These are phyloP conservation scores for Thymelicus lineola DNA, from an alignment of 2,888 invertebrate species.

Conservation along the genomic window DNA sequence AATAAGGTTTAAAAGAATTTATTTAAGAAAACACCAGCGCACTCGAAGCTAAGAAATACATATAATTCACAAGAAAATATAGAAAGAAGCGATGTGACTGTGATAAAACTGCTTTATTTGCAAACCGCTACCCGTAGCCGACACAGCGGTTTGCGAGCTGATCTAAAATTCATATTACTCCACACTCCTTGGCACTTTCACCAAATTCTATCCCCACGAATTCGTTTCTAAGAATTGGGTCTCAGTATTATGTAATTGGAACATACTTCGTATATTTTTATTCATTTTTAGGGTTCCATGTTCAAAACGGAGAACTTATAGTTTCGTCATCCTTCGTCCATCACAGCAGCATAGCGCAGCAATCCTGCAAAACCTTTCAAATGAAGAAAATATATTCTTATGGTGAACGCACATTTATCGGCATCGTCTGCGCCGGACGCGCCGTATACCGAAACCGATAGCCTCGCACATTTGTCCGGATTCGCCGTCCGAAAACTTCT, in stretches of 20 bases:
- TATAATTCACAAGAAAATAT: conserved; percentile 4
- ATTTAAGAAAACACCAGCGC: background rate
- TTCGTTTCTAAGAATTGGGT: conserved; percentile 24
- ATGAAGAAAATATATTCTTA: too few relatives aligned
- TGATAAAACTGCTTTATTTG: conserved; percentile 35
- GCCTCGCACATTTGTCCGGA: too few relatives aligned
- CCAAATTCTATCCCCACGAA: conserved; percentile 25
- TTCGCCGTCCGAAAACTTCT: too few relatives aligned
- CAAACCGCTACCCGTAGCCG: conserved; percentile 27
- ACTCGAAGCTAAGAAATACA: background rate
- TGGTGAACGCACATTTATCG: too few relatives aligned
- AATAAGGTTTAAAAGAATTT: too few relatives aligned
- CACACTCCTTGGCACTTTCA: conserved; percentile 26
- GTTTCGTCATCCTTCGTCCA: too few relatives aligned
- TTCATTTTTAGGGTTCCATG: background rate
- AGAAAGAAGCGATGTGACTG: background rate
- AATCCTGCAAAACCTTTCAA: too few relatives aligned
- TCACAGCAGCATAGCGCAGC: too few relatives aligned
- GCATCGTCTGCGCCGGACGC: too few relatives aligned
- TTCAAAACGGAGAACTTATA: too few relatives aligned
- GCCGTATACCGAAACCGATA: too few relatives aligned
- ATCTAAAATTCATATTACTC: conserved; percentile 38
- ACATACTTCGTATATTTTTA: background rate
- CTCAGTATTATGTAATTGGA: background rate
- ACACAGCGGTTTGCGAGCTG: conserved; percentile 34